phyloP scores from a whole-genome alignment of 2,797 vertebrate species.

The Silurus lanzhouensis region DNA sequence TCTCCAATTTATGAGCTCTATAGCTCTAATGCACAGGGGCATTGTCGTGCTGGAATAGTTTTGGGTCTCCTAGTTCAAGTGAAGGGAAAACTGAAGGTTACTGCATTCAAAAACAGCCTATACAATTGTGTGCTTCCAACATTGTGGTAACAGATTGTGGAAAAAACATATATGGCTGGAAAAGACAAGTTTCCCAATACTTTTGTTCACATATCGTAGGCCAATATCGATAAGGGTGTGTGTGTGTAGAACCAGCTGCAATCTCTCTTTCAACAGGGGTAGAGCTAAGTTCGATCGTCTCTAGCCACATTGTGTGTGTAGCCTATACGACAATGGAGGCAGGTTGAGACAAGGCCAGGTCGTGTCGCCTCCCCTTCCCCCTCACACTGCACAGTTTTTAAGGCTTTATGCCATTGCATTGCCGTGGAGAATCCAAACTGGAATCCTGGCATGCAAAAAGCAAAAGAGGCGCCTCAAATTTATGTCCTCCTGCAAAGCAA shows the following conservation, averaged over 20 bases:
- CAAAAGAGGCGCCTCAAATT: not conserved
- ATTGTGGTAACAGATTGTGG: too few relatives aligned
- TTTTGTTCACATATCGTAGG: too few relatives aligned
- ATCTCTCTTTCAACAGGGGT: conserved; percentile 56
- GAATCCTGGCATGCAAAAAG: conserved; percentile 16
- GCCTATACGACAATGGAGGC: not conserved
- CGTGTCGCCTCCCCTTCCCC: not conserved
- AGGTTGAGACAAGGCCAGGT: conserved; percentile 30
- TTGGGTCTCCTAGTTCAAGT: too few relatives aligned
- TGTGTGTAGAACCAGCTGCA: conserved; percentile 52
- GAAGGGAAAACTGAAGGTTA: too few relatives aligned
- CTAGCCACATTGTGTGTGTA: not conserved
- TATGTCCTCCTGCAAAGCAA: not conserved
- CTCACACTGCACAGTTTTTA: not conserved
- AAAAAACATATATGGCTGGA: too few relatives aligned
- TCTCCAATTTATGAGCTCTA: too few relatives aligned
- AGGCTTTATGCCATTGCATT: not conserved
- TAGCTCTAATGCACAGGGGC: too few relatives aligned
- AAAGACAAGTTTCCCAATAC: too few relatives aligned
- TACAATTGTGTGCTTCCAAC: too few relatives aligned
- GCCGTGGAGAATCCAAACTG: conserved; percentile 11
- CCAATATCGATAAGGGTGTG: not conserved
- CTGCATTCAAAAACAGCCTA: too few relatives aligned
- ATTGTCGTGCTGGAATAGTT: too few relatives aligned
- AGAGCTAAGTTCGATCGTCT: conserved; percentile 30